These are phyloP conservation scores for Epirrhoe tristata DNA, from an alignment of 2,888 invertebrate species.

Conservation along the genomic window DNA sequence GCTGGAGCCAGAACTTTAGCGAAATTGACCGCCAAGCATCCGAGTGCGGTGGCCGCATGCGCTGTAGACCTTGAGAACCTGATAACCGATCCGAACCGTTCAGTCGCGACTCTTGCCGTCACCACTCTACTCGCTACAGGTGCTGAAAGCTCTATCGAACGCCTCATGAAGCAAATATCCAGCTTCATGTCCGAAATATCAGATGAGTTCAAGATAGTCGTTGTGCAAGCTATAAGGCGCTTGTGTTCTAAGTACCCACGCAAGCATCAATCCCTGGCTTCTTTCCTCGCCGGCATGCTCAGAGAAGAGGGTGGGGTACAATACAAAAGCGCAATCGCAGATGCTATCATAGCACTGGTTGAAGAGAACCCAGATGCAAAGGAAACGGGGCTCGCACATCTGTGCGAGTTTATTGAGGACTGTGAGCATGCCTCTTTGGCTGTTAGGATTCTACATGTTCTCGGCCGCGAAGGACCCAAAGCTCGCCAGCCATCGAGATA, in stretches of 20 bases:
- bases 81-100: constrained; percentile 98
- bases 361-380: constrained; percentile 99
- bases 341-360: constrained; percentile 98
- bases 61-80: constrained; percentile 99
- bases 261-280: constrained; percentile 98
- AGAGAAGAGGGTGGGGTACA: constrained; percentile 98
- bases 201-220: constrained; percentile 99
- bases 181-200: constrained; percentile 99
- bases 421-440: constrained; percentile 99
- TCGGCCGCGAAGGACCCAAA: constrained; percentile 98
- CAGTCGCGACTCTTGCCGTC: constrained; percentile 99
- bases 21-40: constrained; percentile 97
- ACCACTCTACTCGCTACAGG: constrained; percentile 99
- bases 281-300: constrained; percentile 98
- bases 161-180: constrained; percentile 99
- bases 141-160: constrained; percentile 98
- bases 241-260: constrained; percentile 98
- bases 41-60: constrained; percentile 98
- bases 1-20: constrained; percentile 99
- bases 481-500: constrained; percentile 96
- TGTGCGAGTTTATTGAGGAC: constrained; percentile 99
- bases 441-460: constrained; percentile 96
- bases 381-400: constrained; percentile 97
- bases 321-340: constrained; percentile 99
- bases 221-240: constrained; percentile 96